Conservation (phyloP, 2,113 vertebrate species). For the Cyprinodon tularosa region DNA sequence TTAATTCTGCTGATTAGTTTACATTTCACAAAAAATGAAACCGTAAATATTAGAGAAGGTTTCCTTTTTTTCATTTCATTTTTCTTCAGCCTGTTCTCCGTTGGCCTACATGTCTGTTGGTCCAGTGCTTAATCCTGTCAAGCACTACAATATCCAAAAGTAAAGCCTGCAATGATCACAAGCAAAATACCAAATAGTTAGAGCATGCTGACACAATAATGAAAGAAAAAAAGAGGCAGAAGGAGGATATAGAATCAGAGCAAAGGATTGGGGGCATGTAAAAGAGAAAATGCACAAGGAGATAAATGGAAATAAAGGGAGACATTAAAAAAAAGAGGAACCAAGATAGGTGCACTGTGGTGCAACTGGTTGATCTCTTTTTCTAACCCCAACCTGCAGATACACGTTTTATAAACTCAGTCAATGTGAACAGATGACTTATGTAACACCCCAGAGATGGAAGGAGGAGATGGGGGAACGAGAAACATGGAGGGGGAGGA, state of each 20-base stretch:
- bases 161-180: conserved; percentile 38
- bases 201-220: conserved; percentile 6
- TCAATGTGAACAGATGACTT: conserved; percentile 76
- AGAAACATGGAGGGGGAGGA: conserved; percentile 65
- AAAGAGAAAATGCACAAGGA: conserved; percentile 10
- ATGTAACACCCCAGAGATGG: conserved; percentile 76
- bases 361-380: conserved; percentile 47
- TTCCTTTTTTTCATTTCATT: conserved; percentile 5
- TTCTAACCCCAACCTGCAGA: conserved; percentile 30
- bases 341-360: conserved; percentile 39
- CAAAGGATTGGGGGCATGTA: background rate
- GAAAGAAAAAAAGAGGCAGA: conserved; percentile 6
- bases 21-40: background rate
- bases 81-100: conserved; percentile 17
- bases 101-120: conserved; percentile 31
- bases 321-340: conserved; percentile 14
- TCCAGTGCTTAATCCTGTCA: conserved; percentile 43
- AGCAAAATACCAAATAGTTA: conserved; percentile 28
- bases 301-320: conserved; percentile 44
- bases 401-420: conserved; percentile 65
- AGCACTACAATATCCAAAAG: conserved; percentile 13
- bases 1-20: background rate
- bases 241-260: conserved; percentile 3
- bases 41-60: conserved; percentile 8
- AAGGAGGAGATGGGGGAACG: conserved; percentile 71